Evolutionary conservation across 2,113 vertebrate genomes (phyloP).

Genomic region (Gymnogyps californianus): DNA sequence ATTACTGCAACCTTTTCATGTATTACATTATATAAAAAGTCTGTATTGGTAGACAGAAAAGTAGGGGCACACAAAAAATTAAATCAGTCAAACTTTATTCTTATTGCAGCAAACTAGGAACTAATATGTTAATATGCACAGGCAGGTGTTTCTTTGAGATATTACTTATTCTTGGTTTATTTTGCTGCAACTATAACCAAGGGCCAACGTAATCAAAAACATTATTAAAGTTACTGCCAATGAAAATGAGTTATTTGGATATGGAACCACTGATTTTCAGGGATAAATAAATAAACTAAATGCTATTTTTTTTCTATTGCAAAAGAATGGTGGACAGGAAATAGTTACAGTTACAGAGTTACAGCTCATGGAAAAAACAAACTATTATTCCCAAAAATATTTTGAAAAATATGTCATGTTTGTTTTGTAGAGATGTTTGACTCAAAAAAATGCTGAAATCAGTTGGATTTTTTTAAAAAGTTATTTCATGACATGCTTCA

Average conservation of each 20-base stretch:
- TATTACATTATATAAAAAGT: not conserved
- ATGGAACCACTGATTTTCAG: not conserved
- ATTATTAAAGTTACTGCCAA: not conserved
- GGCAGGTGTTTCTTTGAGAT: not conserved
- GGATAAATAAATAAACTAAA: not conserved
- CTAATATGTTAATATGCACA: not conserved
- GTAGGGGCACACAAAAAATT: not conserved
- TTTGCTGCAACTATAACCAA: not conserved
- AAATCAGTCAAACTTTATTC: not conserved
- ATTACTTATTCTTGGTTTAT: not conserved
- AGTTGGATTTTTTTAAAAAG: not conserved
- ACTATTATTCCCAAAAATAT: not conserved
- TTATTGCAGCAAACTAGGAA: not conserved
- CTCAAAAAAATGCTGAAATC: not conserved
- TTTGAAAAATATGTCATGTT: not conserved
- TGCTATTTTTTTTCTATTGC: not conserved
- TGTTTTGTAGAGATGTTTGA: not conserved
- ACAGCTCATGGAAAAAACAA: not conserved
- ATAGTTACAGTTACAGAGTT: not conserved
- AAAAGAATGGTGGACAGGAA: not conserved
- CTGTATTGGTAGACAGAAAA: not conserved
- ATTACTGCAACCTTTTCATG: not conserved
- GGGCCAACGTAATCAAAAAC: not conserved
- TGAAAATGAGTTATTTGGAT: not conserved
- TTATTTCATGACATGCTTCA: not conserved